These are phyloP conservation scores for Diarsia mendica DNA, from an alignment of 2,888 invertebrate species.

Conservation along the genomic window DNA sequence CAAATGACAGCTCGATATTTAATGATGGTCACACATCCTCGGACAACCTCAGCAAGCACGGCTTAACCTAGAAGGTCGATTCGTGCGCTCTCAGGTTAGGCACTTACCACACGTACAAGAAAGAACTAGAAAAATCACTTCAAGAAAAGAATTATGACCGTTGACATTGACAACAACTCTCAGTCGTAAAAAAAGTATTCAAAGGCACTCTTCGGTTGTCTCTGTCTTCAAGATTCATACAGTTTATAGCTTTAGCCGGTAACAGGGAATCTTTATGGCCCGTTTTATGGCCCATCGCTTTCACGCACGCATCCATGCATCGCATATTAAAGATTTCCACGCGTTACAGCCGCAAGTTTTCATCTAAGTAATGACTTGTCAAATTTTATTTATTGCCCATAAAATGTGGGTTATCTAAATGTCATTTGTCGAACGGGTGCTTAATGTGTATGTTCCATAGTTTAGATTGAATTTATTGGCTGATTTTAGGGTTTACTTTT, in stretches of 20 bases:
- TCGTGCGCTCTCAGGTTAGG: no score
- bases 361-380: constrained; percentile 61
- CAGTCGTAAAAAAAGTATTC: constrained; percentile 59
- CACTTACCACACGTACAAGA: no score
- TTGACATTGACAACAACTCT: constrained; percentile 41
- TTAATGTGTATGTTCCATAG: constrained; percentile 35
- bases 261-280: constrained; percentile 60
- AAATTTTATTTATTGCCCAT: constrained; percentile 61
- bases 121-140: constrained; percentile 37
- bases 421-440: constrained; percentile 42
- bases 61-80: no score
- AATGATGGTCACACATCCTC: no score
- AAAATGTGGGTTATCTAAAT: constrained; percentile 55
- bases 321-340: constrained; percentile 56
- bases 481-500: neutral
- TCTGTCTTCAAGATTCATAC: constrained; percentile 57
- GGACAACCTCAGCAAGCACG: no score
- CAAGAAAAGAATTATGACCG: constrained; percentile 38
- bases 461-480: constrained; percentile 19
- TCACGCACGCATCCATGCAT: constrained; percentile 62
- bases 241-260: constrained; percentile 59
- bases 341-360: constrained; percentile 36
- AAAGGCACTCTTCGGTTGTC: constrained; percentile 33
- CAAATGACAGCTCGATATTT: no score
- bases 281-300: constrained; percentile 63